Evolutionary conservation across 53 echinoderm and acorn worm species (phyloP).

Genomic region (Antedon mediterranea): DNA sequence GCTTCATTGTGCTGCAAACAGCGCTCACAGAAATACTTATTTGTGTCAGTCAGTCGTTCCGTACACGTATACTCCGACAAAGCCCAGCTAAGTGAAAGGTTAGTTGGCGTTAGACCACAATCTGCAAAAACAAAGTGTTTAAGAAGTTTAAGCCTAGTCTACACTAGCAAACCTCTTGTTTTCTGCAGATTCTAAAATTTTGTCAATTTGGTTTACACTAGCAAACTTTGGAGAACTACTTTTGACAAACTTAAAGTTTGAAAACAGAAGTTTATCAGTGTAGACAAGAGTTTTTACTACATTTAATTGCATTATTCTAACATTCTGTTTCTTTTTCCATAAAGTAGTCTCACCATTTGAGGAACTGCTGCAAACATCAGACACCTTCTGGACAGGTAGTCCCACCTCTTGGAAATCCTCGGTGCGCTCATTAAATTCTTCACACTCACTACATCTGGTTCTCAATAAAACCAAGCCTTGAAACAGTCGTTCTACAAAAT

Average conservation of each 20-base stretch:
- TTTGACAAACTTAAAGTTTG: too few relatives aligned
- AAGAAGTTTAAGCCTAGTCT: too few relatives aligned
- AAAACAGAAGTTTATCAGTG: too few relatives aligned
- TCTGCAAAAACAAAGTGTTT: background rate
- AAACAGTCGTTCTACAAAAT: slow-evolving; percentile 45
- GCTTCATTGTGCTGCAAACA: slow-evolving; percentile 71
- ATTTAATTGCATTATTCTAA: too few relatives aligned
- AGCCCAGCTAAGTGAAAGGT: slow-evolving; percentile 75
- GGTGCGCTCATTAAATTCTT: slow-evolving; percentile 64
- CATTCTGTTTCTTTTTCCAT: too few relatives aligned
- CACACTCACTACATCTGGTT: slow-evolving; percentile 81
- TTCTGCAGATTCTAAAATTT: too few relatives aligned
- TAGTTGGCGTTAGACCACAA: slow-evolving; percentile 36
- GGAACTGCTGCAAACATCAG: background rate
- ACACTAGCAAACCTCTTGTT: too few relatives aligned
- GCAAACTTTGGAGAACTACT: too few relatives aligned
- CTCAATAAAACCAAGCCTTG: slow-evolving; percentile 62
- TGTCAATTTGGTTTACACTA: too few relatives aligned
- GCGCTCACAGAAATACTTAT: slow-evolving; percentile 94
- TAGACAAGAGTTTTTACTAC: too few relatives aligned
- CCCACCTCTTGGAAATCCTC: slow-evolving; percentile 96
- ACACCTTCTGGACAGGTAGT: slow-evolving; percentile 64
- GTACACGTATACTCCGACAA: slow-evolving; percentile 78
- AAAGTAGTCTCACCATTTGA: background rate
- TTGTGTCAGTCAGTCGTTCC: slow-evolving; percentile 78